phyloP scores from a whole-genome alignment of 1,140 invertebrate genomes.

The Papilio machaon region DNA sequence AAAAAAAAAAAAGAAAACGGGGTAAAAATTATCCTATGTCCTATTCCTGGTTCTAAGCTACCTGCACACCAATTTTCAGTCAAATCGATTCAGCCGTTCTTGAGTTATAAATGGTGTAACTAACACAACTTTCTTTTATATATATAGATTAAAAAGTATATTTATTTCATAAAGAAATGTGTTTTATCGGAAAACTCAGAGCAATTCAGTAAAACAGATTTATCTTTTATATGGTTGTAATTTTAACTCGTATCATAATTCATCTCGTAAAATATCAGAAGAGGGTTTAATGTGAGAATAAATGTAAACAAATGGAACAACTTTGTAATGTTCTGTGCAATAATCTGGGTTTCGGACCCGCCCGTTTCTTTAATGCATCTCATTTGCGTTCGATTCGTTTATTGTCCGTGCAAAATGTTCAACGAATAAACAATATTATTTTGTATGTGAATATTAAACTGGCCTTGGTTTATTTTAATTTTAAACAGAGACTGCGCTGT shows the following conservation, averaged over 20 bases:
- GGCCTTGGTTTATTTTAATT: conserved; percentile 26
- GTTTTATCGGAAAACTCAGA: too few species aligned
- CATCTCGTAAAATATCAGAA: conserved; percentile 3
- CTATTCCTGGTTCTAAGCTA: too few species aligned
- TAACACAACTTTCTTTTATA: too few species aligned
- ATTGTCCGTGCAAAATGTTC: conserved; percentile 6
- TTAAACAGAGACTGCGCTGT: conserved; percentile 13
- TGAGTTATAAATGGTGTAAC: too few species aligned
- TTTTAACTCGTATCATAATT: background rate
- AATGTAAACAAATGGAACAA: conserved; percentile 30
- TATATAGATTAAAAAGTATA: too few species aligned
- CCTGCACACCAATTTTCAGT: too few species aligned
- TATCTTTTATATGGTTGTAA: background rate
- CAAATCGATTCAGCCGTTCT: too few species aligned
- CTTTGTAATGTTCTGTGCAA: background rate
- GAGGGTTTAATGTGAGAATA: background rate
- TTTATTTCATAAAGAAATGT: too few species aligned
- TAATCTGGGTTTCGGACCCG: conserved; percentile 4
- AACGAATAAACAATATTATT: conserved; percentile 28
- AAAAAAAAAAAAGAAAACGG: too few species aligned
- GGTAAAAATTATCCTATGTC: too few species aligned
- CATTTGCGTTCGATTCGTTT: conserved; percentile 2
- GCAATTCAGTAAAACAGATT: background rate
- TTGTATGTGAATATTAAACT: conserved; percentile 16
- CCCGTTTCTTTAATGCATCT: conserved; percentile 21